phyloP scores from a whole-genome alignment of 2,113 vertebrate genomes.

The Tursiops truncatus region DNA sequence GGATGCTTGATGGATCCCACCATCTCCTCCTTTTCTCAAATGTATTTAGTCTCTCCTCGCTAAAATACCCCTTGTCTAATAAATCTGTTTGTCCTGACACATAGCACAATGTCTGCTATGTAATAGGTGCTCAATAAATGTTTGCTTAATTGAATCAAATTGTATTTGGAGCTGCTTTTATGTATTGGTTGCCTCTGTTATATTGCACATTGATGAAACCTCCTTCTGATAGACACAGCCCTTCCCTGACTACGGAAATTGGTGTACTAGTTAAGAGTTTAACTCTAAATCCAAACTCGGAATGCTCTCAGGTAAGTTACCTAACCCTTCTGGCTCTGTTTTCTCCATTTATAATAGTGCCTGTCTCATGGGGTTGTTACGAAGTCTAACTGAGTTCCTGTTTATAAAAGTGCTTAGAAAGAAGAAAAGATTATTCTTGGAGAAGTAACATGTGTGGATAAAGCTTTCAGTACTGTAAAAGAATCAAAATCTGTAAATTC shows the following conservation, averaged over 20 bases:
- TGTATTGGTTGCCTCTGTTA: neutral
- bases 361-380: neutral
- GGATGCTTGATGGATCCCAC: neutral
- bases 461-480: neutral
- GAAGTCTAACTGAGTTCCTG: neutral
- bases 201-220: neutral
- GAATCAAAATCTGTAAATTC: neutral
- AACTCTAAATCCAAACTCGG: conserved; percentile 5
- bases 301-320: neutral
- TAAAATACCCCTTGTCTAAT: neutral
- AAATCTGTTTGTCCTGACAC: neutral
- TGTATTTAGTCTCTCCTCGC: neutral
- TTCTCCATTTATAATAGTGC: neutral
- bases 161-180: neutral
- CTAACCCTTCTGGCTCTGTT: neutral
- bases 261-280: neutral
- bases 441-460: neutral
- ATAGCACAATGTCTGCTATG: neutral
- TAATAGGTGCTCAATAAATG: neutral
- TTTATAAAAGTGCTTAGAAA: conserved; percentile 32
- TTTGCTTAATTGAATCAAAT: neutral
- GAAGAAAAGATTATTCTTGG: neutral
- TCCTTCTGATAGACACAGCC: neutral
- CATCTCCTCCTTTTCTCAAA: neutral
- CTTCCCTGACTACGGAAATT: neutral